phyloP scores from a whole-genome alignment of 2,797 vertebrate species.

The Pseudopleuronectes americanus region DNA sequence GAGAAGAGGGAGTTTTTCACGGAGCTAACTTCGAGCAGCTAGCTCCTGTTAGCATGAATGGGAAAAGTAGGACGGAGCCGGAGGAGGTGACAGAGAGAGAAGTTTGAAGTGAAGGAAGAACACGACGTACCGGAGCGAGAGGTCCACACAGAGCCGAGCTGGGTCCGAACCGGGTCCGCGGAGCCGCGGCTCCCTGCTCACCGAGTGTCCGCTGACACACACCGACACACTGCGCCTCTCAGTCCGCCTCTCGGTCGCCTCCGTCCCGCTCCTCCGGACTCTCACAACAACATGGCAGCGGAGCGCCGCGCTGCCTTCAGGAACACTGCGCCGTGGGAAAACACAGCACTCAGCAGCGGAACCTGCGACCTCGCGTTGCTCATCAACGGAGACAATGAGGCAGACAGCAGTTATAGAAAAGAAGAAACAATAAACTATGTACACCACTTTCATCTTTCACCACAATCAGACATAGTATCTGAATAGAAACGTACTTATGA shows the following conservation, averaged over 20 bases:
- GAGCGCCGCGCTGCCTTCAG: conserved; percentile 62
- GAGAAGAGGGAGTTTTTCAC: neutral
- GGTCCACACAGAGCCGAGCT: conserved; percentile 32
- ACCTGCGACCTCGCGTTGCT: no score
- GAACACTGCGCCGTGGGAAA: conserved; percentile 13
- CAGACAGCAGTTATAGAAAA: no score
- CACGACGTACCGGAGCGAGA: conserved; percentile 60
- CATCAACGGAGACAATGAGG: no score
- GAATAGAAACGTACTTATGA: no score
- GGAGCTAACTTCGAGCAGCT: conserved; percentile 5
- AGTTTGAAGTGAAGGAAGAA: conserved; percentile 24
- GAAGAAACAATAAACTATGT: no score
- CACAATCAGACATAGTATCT: no score
- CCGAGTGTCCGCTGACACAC: conserved; percentile 46
- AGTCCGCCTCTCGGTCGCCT: no score
- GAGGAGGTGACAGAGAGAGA: conserved; percentile 4
- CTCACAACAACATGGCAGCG: conserved; percentile 81
- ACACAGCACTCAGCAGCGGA: neutral
- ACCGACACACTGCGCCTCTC: neutral
- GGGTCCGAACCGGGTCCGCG: conserved; percentile 57
- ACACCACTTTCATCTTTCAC: no score
- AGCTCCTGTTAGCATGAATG: conserved; percentile 57
- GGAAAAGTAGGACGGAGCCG: conserved; percentile 42
- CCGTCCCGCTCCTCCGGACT: conserved; percentile 35
- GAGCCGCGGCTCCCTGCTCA: conserved; percentile 11